Percentiles rank a stretch among this genome's conserved stretches.
phyloP scores from a whole-genome alignment of 2,888 invertebrate species.

The Notodonta dromedarius region DNA sequence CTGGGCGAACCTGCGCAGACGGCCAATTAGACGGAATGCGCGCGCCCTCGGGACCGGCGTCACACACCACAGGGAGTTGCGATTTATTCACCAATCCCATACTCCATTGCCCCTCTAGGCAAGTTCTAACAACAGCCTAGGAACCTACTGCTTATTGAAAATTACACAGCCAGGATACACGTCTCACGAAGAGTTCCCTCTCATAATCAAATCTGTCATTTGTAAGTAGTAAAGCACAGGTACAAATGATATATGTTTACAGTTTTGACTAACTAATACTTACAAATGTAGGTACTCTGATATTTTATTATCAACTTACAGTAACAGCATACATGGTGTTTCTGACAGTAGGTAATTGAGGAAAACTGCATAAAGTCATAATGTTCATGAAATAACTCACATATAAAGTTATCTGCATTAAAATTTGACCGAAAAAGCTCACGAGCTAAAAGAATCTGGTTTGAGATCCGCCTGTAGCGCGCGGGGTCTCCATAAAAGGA shows the following conservation, averaged over 20 bases:
- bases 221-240: background rate
- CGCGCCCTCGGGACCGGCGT: slow-evolving; percentile 41
- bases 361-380: slow-evolving; percentile 16
- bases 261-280: background rate
- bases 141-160: slow-evolving; percentile 7
- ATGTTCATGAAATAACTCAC: slow-evolving; percentile 28
- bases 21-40: slow-evolving; percentile 81
- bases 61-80: slow-evolving; percentile 65
- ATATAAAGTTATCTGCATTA: slow-evolving; percentile 39
- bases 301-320: background rate
- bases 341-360: slow-evolving; percentile 17
- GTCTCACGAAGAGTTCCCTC: background rate
- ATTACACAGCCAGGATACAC: background rate
- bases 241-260: background rate
- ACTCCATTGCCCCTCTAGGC: slow-evolving; percentile 31
- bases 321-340: slow-evolving; percentile 8
- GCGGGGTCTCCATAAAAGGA: slow-evolving; percentile 71
- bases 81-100: slow-evolving; percentile 42
- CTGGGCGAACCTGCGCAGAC: slow-evolving; percentile 61
- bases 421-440: slow-evolving; percentile 33
- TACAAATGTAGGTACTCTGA: background rate
- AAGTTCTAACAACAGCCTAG: slow-evolving; percentile 5
- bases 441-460: slow-evolving; percentile 57
- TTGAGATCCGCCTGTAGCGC: slow-evolving; percentile 73
- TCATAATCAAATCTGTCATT: no score